Evolutionary conservation across 1,140 invertebrate genomes (phyloP), one percentile per base, ranked within the genome.

Genomic region (Rhopalosiphum maidis): DNA sequence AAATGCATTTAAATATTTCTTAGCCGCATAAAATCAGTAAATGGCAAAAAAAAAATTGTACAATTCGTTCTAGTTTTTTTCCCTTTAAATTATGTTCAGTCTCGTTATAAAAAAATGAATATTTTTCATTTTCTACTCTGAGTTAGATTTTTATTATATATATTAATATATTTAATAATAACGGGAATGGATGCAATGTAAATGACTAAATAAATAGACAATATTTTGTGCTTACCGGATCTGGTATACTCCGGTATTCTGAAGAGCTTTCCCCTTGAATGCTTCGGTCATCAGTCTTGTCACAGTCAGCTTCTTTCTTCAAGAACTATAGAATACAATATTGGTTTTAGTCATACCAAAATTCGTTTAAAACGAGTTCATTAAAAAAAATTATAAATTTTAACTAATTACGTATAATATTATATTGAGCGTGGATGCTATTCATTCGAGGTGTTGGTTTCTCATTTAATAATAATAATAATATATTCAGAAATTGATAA

Each of bases 241-340:
- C 97, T 95, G 97, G 97, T 94, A 97, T 96, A 95, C 97, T 96
- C 95, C 95, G 96, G 95, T 97, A 98, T 94, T 98, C 97, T 94
- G 96, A 96, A 94, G 97, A 97, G 95, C 97, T 96, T 95, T 97
- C 97, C 94, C 95, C 97, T 54, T 94, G 94, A 43, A 93, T 94
- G 95, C 96, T 97, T 95, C 97, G 97, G 94, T 98, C 97, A 94
- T 98, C 97, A 46, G 94, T 94, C 94, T 95, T 94, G 95, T 97
- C 97, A 97, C 97, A 98, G 95, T 98, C 97, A 94, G 97, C 96
- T 96, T 98, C 98, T 96, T 98, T 98, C 95, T 98, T 98, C 94
- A 98, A 95, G 83, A 97, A 98, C 98, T 98, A 96, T 85, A 96
- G 94, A 94, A 94, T 88, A 95, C 95, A 94, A 94, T 54, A 43